A percentile compares a stretch with the other conserved stretches of the same genome.
Conservation (phyloP, 1,140 invertebrate species). For the Solen grandis region DNA sequence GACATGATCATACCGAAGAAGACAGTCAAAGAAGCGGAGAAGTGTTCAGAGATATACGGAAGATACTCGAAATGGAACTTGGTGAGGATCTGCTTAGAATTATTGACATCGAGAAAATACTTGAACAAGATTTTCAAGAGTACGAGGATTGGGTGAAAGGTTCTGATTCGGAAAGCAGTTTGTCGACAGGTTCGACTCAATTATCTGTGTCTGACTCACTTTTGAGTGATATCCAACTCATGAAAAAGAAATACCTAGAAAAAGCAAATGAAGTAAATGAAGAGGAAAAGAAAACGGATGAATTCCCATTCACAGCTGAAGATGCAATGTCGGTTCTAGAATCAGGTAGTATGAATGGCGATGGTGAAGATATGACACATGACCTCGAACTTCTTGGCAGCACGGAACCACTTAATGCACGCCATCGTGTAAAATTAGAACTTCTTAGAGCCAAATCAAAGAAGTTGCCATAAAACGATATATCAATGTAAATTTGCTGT, state of each 20-base stretch:
- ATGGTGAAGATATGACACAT: conserved; percentile 58
- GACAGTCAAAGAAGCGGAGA: conserved; percentile 17
- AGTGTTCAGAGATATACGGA: conserved; percentile 33
- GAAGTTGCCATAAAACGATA: too few relatives aligned
- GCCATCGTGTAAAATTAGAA: conserved; percentile 53
- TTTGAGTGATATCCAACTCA: conserved; percentile 58
- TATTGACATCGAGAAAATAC: conserved; percentile 57
- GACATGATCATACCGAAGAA: conserved; percentile 57
- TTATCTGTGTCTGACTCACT: conserved; percentile 57
- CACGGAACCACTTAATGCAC: conserved; percentile 63
- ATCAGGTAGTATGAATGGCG: conserved; percentile 21
- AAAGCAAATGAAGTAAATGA: conserved; percentile 33
- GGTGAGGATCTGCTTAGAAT: conserved; percentile 60
- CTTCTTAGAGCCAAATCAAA: conserved; percentile 8
- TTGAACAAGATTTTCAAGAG: conserved; percentile 60
- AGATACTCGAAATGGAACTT: conserved; percentile 34
- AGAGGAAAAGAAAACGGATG: conserved; percentile 11
- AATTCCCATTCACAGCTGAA: conserved; percentile 46
- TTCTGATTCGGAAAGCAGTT: too few relatives aligned
- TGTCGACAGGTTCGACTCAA: conserved; percentile 24
- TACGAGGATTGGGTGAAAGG: conserved; percentile 58
- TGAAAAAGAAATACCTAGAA: conserved; percentile 59
- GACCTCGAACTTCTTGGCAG: conserved; percentile 64
- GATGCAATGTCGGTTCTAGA: conserved; percentile 25
- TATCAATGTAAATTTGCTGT: too few relatives aligned